phyloP scores from a whole-genome alignment of 2,113 vertebrate species.

The Parus major region DNA sequence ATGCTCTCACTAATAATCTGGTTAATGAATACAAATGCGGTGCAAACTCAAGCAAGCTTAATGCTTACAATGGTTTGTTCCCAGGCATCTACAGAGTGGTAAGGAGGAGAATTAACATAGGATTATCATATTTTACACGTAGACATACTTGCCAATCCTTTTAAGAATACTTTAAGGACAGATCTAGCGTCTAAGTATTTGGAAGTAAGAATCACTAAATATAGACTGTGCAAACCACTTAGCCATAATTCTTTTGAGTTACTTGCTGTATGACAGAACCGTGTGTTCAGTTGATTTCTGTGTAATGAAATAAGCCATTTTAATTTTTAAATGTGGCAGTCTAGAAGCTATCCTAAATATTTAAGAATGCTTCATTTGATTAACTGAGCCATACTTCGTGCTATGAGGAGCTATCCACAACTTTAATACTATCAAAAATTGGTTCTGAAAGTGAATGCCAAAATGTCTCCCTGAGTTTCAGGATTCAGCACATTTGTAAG shows the following conservation, averaged over 20 bases:
- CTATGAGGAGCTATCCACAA: background rate
- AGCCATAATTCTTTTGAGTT: slow-evolving; percentile 35
- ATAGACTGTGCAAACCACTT: slow-evolving; percentile 24
- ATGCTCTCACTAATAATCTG: slow-evolving; percentile 13
- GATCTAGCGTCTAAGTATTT: slow-evolving; percentile 44
- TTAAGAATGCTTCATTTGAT: background rate
- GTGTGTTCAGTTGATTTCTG: background rate
- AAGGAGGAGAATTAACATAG: slow-evolving; percentile 63
- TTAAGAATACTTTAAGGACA: slow-evolving; percentile 57
- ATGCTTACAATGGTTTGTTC: slow-evolving; percentile 48
- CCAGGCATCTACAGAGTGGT: slow-evolving; percentile 27
- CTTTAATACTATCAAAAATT: background rate
- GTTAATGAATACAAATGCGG: slow-evolving; percentile 67
- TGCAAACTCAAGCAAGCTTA: slow-evolving; percentile 54
- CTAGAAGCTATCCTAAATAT: background rate
- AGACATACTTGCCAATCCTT: slow-evolving; percentile 54
- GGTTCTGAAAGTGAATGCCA: background rate
- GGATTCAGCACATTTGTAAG: background rate
- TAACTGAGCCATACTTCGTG: background rate
- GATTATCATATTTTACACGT: slow-evolving; percentile 66
- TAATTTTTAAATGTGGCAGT: background rate
- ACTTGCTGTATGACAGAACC: background rate
- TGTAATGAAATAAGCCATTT: slow-evolving; percentile 37
- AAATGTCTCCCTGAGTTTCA: background rate
- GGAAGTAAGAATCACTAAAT: slow-evolving; percentile 31